Evolutionary conservation across 2,888 invertebrate species (phyloP).

Genomic region (Mimachlamys varia): DNA sequence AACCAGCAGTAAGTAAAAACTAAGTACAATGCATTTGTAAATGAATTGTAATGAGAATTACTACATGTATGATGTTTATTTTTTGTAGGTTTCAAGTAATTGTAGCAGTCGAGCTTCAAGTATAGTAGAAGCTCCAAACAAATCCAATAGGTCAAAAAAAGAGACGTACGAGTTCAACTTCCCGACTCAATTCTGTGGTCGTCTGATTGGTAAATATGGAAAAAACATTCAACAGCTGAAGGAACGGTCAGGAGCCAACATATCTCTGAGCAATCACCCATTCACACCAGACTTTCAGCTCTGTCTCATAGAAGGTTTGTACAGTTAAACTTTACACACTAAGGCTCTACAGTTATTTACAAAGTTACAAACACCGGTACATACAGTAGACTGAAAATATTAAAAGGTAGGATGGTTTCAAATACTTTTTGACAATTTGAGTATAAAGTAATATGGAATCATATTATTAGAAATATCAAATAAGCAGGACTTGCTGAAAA

Average conservation of each 20-base stretch:
- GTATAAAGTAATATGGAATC: too few species aligned
- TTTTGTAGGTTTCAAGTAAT: conserved; percentile 88
- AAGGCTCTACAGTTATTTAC: too few species aligned
- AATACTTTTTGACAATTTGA: too few species aligned
- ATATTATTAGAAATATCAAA: too few species aligned
- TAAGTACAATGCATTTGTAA: too few species aligned
- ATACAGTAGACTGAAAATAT: too few species aligned
- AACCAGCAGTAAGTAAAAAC: too few species aligned
- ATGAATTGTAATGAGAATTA: too few species aligned
- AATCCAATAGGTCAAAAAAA: conserved; percentile 74
- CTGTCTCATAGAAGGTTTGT: conserved; percentile 90
- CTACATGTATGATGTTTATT: background rate
- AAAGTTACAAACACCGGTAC: too few species aligned
- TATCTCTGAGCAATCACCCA: conserved; percentile 91
- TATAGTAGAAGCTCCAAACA: conserved; percentile 52
- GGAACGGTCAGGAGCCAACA: conserved; percentile 89
- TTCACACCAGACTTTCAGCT: conserved; percentile 89
- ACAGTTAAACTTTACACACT: too few species aligned
- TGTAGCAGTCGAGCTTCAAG: conserved; percentile 88
- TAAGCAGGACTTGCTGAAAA: too few species aligned
- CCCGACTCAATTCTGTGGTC: conserved; percentile 87
- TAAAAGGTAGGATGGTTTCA: too few species aligned
- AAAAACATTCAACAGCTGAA: conserved; percentile 90
- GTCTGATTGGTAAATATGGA: conserved; percentile 93
- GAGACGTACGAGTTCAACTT: conserved; percentile 84